Evolutionary conservation across 2,888 invertebrate genomes (phyloP).

Genomic region (Andrena haemorrhoa): DNA sequence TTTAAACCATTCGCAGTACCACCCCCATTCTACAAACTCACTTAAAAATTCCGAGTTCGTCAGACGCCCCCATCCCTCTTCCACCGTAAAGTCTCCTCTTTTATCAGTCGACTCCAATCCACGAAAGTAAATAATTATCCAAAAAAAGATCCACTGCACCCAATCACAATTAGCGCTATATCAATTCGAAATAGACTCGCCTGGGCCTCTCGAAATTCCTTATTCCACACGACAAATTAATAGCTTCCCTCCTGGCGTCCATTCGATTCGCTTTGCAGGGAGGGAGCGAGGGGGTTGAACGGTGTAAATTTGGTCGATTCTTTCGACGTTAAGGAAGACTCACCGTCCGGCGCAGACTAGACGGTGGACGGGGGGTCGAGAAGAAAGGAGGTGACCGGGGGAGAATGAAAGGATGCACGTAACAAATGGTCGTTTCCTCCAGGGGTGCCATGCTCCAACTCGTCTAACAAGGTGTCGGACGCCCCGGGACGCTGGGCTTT

Average conservation of each 20-base stretch:
- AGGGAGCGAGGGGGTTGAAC: constrained; percentile 35
- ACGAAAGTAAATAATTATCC: background rate
- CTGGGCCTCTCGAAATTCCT: background rate
- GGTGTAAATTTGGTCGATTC: constrained; percentile 60
- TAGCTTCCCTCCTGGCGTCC: background rate
- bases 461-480: constrained; percentile 83
- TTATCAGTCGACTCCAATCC: too few species aligned
- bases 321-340: constrained; percentile 55
- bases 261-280: constrained; percentile 7
- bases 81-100: too few species aligned
- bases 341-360: constrained; percentile 17
- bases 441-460: constrained; percentile 78
- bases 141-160: background rate
- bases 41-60: too few species aligned
- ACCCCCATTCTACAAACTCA: too few species aligned
- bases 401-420: constrained; percentile 68
- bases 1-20: too few species aligned
- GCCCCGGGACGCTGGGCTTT: constrained; percentile 80
- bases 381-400: constrained; percentile 57
- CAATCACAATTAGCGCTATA: background rate
- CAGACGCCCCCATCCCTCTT: too few species aligned
- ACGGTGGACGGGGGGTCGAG: constrained; percentile 2
- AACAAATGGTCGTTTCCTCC: constrained; percentile 82
- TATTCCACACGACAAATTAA: constrained; percentile 10
- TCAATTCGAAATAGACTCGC: constrained; percentile 5